Percentiles rank a stretch among this genome's conserved stretches.
These are phyloP conservation scores for Cecropterus lyciades DNA, from an alignment of 1,140 invertebrate genomes.

Conservation along the genomic window DNA sequence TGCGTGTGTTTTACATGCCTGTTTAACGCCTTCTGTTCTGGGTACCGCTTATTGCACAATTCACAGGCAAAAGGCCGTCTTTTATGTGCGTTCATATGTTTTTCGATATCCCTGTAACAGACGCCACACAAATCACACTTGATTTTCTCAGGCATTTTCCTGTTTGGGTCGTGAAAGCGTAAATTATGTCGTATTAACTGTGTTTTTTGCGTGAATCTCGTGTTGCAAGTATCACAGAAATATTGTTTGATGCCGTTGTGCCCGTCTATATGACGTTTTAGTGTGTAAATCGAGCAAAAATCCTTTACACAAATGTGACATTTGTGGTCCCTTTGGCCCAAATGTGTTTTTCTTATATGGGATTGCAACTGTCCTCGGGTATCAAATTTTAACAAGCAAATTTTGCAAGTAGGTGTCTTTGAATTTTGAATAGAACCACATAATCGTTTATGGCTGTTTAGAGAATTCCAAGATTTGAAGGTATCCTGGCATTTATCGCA, in stretches of 20 bases:
- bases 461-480: too few species aligned
- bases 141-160: background rate
- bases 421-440: too few species aligned
- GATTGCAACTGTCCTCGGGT: conserved; percentile 56
- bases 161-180: conserved; percentile 8
- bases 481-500: too few species aligned
- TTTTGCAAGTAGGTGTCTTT: conserved; percentile 55
- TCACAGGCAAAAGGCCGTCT: background rate
- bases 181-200: background rate
- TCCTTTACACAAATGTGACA: conserved; percentile 17
- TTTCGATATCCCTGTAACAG: conserved; percentile 5
- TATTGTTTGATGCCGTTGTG: conserved; percentile 71
- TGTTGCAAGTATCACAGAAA: conserved; percentile 72
- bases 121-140: conserved; percentile 25
- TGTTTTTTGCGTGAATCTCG: conserved; percentile 20
- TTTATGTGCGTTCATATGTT: conserved; percentile 9
- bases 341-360: background rate
- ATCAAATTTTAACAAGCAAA: conserved; percentile 73
- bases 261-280: conserved; percentile 64
- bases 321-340: background rate
- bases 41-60: conserved; percentile 2
- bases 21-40: conserved; percentile 3
- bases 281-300: background rate
- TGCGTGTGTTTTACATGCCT: conserved; percentile 4
- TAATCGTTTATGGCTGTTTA: too few species aligned